Base-by-base conservation (phyloP, 2,113 vertebrate genomes). In the Nansenia antarctica region DNA sequence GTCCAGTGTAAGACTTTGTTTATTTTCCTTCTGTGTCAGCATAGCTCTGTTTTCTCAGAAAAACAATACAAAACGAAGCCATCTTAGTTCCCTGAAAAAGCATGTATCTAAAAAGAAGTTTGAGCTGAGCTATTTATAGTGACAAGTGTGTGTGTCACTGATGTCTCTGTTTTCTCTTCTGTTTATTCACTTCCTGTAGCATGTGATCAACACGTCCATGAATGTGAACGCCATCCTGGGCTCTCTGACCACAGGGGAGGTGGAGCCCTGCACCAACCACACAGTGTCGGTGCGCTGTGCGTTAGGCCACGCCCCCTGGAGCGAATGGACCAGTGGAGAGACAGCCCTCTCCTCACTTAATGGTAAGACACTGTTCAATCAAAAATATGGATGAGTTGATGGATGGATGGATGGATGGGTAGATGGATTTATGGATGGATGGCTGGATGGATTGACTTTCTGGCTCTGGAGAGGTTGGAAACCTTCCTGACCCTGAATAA, bases 321-420 rank as follows among this genome's bases (percentile, higher is more conserved):
- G 89, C 11, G 34, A 80, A 31, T 90, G 89, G 89, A 88, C 84
- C 75, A 14, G 4, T 0, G 57, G 74, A 31, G 30, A 1, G 52
- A 76, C 55, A 0, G 18, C 78, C 67, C 24, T 78, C 14, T 84
- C 86, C 12, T 37, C 70, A 74, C 47, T 83, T 0, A 80, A 82
- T 1, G 67, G 89, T 90, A 80, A 88, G 78, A 67, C 4, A 37
- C n/a, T n/a, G n/a, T n/a, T n/a, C n/a, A n/a, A n/a, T n/a, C n/a
- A n/a, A n/a, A n/a, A n/a, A n/a, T n/a, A n/a, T n/a, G n/a, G n/a
- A n/a, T n/a, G n/a, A n/a, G n/a, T n/a, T n/a, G n/a, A n/a, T n/a
- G n/a, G n/a, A n/a, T n/a, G n/a, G n/a, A n/a, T n/a, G n/a, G n/a
- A n/a, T n/a, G n/a, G n/a, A n/a, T n/a, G n/a, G n/a, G n/a, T n/a